phyloP scores from a whole-genome alignment of 23 tunicate genomes.

The Botrylloides violaceus region DNA sequence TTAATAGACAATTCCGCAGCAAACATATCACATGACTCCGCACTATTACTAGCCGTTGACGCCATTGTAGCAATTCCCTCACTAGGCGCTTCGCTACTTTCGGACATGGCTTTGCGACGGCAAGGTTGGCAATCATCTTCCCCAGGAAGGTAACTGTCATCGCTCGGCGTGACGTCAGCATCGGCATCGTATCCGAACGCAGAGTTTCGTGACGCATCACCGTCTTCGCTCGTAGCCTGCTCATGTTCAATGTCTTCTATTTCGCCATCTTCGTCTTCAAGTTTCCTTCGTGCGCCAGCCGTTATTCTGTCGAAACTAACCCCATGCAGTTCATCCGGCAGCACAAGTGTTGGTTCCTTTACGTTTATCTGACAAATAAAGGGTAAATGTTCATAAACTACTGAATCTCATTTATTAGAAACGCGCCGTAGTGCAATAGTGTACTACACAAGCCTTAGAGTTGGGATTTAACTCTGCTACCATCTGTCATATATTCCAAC shows the following conservation, averaged over 20 bases:
- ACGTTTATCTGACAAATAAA: slow-evolving; percentile 79
- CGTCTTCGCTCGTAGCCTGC: slow-evolving; percentile 11
- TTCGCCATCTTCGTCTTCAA: slow-evolving; percentile 12
- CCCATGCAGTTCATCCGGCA: slow-evolving; percentile 75
- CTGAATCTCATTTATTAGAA: no score
- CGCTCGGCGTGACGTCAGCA: slow-evolving; percentile 45
- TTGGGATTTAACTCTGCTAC: no score
- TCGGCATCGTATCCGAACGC: slow-evolving; percentile 29
- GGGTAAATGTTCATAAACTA: no score
- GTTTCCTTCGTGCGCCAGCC: slow-evolving; percentile 47
- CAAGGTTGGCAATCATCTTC: slow-evolving; percentile 3
- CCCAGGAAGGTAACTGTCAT: background rate
- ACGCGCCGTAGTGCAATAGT: no score
- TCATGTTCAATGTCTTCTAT: slow-evolving; percentile 20
- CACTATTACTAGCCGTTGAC: slow-evolving; percentile 53
- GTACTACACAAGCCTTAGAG: no score
- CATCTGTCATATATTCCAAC: no score
- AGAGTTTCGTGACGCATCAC: slow-evolving; percentile 14
- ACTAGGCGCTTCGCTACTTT: slow-evolving; percentile 16
- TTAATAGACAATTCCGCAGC: slow-evolving; percentile 72
- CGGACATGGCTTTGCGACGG: slow-evolving; percentile 21
- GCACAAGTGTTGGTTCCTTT: slow-evolving; percentile 58
- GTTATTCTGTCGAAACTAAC: slow-evolving; percentile 63
- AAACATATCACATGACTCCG: slow-evolving; percentile 86
- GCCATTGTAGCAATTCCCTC: slow-evolving; percentile 14